Percentiles rank a stretch among this genome's conserved stretches.
These are phyloP conservation scores for Thysanoteuthis rhombus DNA, from an alignment of 2,888 invertebrate genomes.

Conservation along the genomic window DNA sequence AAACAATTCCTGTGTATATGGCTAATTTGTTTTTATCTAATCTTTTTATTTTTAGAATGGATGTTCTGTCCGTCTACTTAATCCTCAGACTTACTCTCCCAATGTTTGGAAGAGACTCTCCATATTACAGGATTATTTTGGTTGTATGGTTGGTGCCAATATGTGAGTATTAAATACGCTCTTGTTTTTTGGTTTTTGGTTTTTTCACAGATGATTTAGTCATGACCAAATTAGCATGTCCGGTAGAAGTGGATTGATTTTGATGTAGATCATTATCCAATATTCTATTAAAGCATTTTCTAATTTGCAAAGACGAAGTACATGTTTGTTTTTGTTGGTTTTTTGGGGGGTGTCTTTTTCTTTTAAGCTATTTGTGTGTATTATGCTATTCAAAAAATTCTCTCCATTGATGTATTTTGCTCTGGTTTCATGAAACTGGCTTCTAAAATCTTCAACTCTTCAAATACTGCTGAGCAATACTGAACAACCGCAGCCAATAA, in stretches of 20 bases:
- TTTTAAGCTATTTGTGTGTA: too few relatives aligned
- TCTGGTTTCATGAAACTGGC: too few relatives aligned
- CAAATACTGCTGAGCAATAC: too few relatives aligned
- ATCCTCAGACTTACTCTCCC: slow-evolving; percentile 86
- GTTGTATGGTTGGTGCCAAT: slow-evolving; percentile 94
- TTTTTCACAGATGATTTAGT: not conserved
- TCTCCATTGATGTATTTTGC: too few relatives aligned
- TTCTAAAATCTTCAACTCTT: too few relatives aligned
- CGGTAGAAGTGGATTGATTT: not conserved
- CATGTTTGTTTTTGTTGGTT: too few relatives aligned
- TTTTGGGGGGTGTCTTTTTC: too few relatives aligned
- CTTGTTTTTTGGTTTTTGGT: not conserved
- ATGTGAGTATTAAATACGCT: slow-evolving; percentile 71
- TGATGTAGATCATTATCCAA: not conserved
- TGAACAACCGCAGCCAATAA: too few relatives aligned
- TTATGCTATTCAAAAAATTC: too few relatives aligned
- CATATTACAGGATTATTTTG: slow-evolving; percentile 90
- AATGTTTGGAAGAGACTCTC: slow-evolving; percentile 73
- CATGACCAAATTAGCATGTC: not conserved
- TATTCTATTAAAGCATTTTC: not conserved
- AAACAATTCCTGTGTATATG: not conserved
- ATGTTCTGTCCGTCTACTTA: slow-evolving; percentile 87
- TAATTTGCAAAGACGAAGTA: too few relatives aligned
- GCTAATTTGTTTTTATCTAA: too few relatives aligned
- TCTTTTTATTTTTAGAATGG: slow-evolving; percentile 74